These are phyloP conservation scores for Malachius bipustulatus DNA, from an alignment of 2,888 invertebrate species.

Conservation along the genomic window DNA sequence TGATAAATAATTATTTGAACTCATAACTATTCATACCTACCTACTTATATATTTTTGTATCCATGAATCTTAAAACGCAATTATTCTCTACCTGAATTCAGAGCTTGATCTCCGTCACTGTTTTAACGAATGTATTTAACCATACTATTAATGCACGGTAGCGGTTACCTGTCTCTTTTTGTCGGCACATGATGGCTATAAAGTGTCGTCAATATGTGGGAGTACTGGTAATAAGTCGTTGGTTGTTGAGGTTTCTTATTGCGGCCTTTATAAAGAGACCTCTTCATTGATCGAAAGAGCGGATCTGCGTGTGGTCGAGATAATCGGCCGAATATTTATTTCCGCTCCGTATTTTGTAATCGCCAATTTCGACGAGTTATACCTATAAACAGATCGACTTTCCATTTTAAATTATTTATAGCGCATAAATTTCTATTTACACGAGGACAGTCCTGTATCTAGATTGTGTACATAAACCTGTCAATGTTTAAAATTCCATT, in stretches of 20 bases:
- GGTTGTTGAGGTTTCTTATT: too few relatives aligned
- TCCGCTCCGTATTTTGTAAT: constrained; percentile 30
- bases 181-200: too few relatives aligned
- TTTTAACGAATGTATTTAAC: too few relatives aligned
- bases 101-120: too few relatives aligned
- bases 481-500: constrained; percentile 34
- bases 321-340: constrained; percentile 29
- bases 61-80: too few relatives aligned
- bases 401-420: constrained; percentile 33
- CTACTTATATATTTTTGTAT: too few relatives aligned
- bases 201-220: not conserved
- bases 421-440: constrained; percentile 33
- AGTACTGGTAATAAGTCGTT: too few relatives aligned
- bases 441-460: constrained; percentile 29
- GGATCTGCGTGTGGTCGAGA: constrained; percentile 29
- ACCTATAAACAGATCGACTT: constrained; percentile 28
- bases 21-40: too few relatives aligned
- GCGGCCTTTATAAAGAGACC: not conserved
- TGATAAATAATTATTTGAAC: too few relatives aligned
- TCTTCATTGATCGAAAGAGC: not conserved
- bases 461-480: constrained; percentile 35
- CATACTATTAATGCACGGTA: too few relatives aligned
- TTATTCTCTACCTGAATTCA: too few relatives aligned
- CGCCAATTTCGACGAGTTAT: constrained; percentile 35
- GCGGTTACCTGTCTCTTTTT: too few relatives aligned